phyloP scores from a whole-genome alignment of 2,888 invertebrate species.

The Rhamphomyia laevipes region DNA sequence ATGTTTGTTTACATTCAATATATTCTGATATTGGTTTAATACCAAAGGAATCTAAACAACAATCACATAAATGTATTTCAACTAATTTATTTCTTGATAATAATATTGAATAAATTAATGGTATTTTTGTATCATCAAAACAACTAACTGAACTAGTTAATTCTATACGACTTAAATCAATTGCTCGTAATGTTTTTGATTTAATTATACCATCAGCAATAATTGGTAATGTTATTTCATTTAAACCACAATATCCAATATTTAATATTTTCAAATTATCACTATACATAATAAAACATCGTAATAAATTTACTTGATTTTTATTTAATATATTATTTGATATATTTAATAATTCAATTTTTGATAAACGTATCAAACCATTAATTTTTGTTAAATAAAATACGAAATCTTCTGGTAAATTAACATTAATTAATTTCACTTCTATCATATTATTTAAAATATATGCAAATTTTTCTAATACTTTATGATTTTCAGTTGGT shows the following conservation, averaged over 20 bases:
- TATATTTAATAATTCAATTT: too few species aligned
- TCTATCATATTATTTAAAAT: background rate
- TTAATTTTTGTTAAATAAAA: too few species aligned
- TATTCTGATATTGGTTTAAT: constrained; percentile 29
- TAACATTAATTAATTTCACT: constrained; percentile 6
- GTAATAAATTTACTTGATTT: background rate
- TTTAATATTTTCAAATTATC: constrained; percentile 10
- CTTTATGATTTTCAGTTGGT: too few species aligned
- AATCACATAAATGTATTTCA: constrained; percentile 25
- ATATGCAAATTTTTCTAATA: background rate
- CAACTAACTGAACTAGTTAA: constrained; percentile 8
- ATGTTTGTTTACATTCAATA: constrained; percentile 13
- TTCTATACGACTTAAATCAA: constrained; percentile 23
- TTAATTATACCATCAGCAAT: constrained; percentile 32
- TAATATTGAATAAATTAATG: constrained; percentile 21
- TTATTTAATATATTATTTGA: too few species aligned
- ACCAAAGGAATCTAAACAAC: constrained; percentile 26
- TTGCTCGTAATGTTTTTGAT: constrained; percentile 19
- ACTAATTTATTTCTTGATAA: constrained; percentile 27
- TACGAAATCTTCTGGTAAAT: constrained; percentile 1
- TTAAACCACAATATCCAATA: constrained; percentile 17
- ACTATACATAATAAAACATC: constrained; percentile 9
- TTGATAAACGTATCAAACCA: too few species aligned
- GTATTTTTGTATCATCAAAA: constrained; percentile 27
- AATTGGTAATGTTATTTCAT: constrained; percentile 27